Evolutionary conservation across 2,113 vertebrate genomes (phyloP).

Genomic region (Platysternon megacephalum): DNA sequence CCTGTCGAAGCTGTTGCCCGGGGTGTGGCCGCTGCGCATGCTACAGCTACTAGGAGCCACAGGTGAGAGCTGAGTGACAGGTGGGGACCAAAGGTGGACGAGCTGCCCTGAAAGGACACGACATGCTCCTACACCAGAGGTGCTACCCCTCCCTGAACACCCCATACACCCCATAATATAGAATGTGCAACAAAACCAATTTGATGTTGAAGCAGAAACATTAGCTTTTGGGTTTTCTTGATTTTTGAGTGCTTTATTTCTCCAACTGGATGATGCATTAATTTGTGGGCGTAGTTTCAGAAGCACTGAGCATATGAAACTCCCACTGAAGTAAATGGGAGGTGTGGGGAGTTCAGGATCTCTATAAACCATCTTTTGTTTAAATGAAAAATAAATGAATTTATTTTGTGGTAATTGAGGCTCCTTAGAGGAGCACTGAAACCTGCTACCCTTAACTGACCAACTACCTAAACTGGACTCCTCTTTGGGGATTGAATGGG

Average conservation of each 20-base stretch:
- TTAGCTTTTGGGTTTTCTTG: conserved; percentile 28
- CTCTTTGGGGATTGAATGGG: not conserved
- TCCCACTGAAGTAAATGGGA: conserved; percentile 5
- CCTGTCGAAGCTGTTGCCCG: too few species aligned
- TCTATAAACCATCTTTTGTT: rapidly evolving
- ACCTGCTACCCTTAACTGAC: not conserved
- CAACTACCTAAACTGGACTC: not conserved
- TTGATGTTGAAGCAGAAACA: not conserved
- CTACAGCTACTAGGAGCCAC: too few species aligned
- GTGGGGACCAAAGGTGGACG: too few species aligned
- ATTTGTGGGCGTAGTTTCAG: not conserved
- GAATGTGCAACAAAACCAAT: not conserved
- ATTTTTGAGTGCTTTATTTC: conserved; percentile 4
- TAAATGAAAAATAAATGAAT: not conserved
- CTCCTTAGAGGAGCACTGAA: not conserved
- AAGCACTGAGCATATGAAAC: not conserved
- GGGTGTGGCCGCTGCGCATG: too few species aligned
- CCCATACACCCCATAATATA: too few species aligned
- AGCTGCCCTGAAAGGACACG: too few species aligned
- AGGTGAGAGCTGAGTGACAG: too few species aligned
- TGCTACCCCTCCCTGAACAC: too few species aligned
- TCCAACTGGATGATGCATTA: not conserved
- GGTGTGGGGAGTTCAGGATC: not conserved
- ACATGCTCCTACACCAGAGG: too few species aligned
- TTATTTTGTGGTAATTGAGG: not conserved